Evolutionary conservation across 1,140 invertebrate species (phyloP).

Genomic region (Pomacea maculata): DNA sequence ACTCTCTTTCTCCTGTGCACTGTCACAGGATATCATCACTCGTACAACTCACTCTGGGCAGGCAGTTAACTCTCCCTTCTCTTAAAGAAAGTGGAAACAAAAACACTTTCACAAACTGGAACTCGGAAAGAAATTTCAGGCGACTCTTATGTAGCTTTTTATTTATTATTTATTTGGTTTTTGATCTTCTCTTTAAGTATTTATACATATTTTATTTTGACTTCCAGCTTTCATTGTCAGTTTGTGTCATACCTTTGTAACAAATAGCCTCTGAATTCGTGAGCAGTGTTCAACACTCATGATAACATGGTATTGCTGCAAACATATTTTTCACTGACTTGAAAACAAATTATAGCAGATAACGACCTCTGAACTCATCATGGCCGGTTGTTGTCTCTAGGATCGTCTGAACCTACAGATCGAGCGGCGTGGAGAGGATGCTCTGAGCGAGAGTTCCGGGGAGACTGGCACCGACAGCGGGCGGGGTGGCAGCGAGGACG

Average conservation of each 20-base stretch:
- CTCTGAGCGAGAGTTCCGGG: constrained; percentile 14
- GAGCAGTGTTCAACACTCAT: no score
- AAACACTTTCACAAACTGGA: background rate
- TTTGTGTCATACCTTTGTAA: background rate
- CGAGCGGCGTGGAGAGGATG: constrained; percentile 10
- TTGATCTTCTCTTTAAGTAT: background rate
- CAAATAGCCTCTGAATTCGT: no score
- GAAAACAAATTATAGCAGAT: no score
- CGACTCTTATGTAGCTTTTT: background rate
- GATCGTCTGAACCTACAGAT: constrained; percentile 19
- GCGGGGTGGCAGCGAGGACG: constrained; percentile 16
- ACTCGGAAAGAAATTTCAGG: background rate
- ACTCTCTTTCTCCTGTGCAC: background rate
- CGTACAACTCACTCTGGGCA: background rate
- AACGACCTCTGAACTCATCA: background rate
- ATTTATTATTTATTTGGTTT: background rate
- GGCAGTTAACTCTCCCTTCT: background rate
- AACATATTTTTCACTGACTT: background rate
- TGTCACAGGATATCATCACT: background rate
- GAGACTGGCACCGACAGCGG: constrained; percentile 21
- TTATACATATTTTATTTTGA: background rate
- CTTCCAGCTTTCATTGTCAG: background rate
- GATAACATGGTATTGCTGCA: no score
- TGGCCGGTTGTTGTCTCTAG: background rate
- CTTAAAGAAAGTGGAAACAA: no score